Evolutionary conservation across 2,113 vertebrate genomes (phyloP), one percentile per base, ranked within the genome.

Genomic region (Ctenodactylus gundi): DNA sequence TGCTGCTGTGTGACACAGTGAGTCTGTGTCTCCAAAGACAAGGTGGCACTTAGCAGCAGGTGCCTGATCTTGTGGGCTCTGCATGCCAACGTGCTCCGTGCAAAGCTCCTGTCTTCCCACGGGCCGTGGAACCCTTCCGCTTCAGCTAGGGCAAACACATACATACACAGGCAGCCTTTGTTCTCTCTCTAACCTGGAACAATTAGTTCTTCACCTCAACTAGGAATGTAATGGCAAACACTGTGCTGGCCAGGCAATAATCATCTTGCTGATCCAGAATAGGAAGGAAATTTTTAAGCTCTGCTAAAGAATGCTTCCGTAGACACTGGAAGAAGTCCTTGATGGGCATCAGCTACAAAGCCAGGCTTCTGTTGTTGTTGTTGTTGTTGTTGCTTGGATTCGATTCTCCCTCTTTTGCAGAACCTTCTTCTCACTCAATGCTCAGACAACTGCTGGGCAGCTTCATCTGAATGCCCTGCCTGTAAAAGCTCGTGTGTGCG

Each of bases 111-210:
- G 17, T 34, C 18, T 64, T 0, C 78, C 10, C 31, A 0, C 7
- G 23, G 41, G 39, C 53, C 3, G 0, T 0, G 3, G 51, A 4
- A 1, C 1, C n/a, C 4, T 9, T 13, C 4, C 4, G 39, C 7
- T n/a, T 25, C 36, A 25, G 15, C 17, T 1, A 13, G 31, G 0
- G 4, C 29, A 0, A 1, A 10, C 0, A 34, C 17, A 0, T 0
- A 0, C 17, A 1, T 34, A 6, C 0, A 0, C 8, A 5, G 5
- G 83, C 1, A 1, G 12, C 17, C 27, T 60, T 36, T 10, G 39
- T 7, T 34, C 67, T 34, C 36, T 55, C 78, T 31, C 68, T 34
- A 2, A 15, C 46, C 20, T 2, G 2, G 15, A 25, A 3, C 23
- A 8, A 1, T 14, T 0, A 9, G 25, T 58, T 0, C 2, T 6